Evolutionary conservation across 1,140 invertebrate genomes (phyloP).

Genomic region (Oreohelix idahoensis): DNA sequence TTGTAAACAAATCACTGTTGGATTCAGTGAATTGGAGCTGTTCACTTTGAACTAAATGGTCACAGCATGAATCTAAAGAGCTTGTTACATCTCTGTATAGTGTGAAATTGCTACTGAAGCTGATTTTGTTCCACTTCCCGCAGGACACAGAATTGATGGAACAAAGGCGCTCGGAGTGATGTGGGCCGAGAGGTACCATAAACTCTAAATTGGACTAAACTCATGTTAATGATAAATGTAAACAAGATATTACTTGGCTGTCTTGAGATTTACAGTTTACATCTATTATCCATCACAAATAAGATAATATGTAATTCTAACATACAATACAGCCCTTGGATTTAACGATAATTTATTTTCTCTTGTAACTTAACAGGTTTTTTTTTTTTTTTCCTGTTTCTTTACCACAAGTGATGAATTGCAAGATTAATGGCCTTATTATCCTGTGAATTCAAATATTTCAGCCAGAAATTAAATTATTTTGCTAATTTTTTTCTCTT

Average conservation of each 20-base stretch:
- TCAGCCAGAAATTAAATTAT: not conserved
- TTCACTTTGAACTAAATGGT: not conserved
- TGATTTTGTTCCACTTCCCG: slow-evolving; percentile 68
- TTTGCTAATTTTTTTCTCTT: not conserved
- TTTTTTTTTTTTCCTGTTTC: not conserved
- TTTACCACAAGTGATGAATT: slow-evolving; percentile 12
- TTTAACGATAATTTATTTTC: not conserved
- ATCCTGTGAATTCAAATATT: slow-evolving; percentile 17
- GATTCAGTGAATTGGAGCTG: slow-evolving; percentile 6
- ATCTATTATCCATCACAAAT: slow-evolving; percentile 39
- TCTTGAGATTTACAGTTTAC: slow-evolving; percentile 34
- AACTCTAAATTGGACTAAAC: slow-evolving; percentile 38
- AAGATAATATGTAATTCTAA: not conserved
- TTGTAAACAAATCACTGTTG: not conserved
- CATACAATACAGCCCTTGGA: not conserved
- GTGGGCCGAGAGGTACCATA: slow-evolving; percentile 56
- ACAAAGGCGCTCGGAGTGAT: slow-evolving; percentile 65
- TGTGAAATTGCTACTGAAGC: slow-evolving; percentile 43
- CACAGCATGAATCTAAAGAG: slow-evolving; percentile 14
- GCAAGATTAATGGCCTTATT: slow-evolving; percentile 32
- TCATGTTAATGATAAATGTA: slow-evolving; percentile 41
- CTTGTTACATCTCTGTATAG: slow-evolving; percentile 17
- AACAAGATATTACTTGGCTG: slow-evolving; percentile 21
- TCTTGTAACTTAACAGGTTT: slow-evolving; percentile 12
- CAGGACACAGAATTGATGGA: slow-evolving; percentile 62